Evolutionary conservation across 2,888 invertebrate genomes (phyloP), one percentile per base, ranked within the genome.

Genomic region (Ochropleura leucogaster): DNA sequence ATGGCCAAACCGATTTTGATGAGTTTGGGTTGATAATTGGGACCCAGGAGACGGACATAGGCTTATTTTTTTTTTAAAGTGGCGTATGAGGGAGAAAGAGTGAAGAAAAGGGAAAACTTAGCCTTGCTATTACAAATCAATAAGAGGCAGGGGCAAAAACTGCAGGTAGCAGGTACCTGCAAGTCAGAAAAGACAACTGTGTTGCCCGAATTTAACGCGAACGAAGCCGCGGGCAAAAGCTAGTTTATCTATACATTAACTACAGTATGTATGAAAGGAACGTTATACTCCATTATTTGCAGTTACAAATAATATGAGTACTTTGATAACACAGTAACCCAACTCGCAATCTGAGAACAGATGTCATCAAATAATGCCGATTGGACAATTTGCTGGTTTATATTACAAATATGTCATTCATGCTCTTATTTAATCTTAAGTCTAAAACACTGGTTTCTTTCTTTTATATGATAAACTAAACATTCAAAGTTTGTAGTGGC

Each of bases 311-410:
- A 67, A 67, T 71, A 67, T 63, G 57, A 72, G 42, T 55, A 64
- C 60, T 60, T 46, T 72, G 74, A 75, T 79, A 81, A 83, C 77
- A 78, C 20, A 67, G 76, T 72, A 77, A 77, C 68, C 77, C 73
- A 77, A 71, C 74, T 70, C 72, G 65, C 65, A 77, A 78, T 62
- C 46, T 65, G 68, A 59, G 53, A 66, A 69, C 67, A 69, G 67
- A 77, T 73, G 47, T 44, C 10, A 80, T 60, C 44, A 40, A 80
- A 80, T 76, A 49, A 64, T 77, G 47, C 44, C 9, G 44, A 65
- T 74, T 74, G 42, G 18, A 59, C 10, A 42, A 42, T 77, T 30
- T 57, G 47, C 42, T 66, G 71, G 57, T 80, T 73, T 18, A 63
- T 10, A 42, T 46, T 46, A 77, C 55, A 80, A 73, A 40, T 20